phyloP scores from a whole-genome alignment of 2,888 invertebrate species.

The Hypsopygia costalis region DNA sequence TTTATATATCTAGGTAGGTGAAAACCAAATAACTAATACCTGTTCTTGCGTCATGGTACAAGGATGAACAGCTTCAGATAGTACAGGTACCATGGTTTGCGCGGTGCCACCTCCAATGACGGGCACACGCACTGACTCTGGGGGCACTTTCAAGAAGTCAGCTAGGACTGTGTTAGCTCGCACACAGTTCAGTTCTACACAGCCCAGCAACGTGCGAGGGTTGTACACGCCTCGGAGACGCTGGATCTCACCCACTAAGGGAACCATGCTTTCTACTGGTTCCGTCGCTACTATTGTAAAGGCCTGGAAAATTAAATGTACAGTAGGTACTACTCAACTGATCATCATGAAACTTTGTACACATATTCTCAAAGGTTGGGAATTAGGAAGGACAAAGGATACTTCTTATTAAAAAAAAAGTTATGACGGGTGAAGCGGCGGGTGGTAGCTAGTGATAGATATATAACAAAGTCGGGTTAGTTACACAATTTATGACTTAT shows the following conservation, averaged over 20 bases:
- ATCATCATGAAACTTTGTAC: too few relatives aligned
- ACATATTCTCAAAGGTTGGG: too few relatives aligned
- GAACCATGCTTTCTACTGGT: slow-evolving; percentile 86
- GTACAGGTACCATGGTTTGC: slow-evolving; percentile 85
- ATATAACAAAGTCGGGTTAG: too few relatives aligned
- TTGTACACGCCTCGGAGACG: slow-evolving; percentile 71
- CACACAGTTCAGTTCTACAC: slow-evolving; percentile 86
- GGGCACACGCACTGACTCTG: slow-evolving; percentile 82
- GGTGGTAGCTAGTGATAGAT: too few relatives aligned
- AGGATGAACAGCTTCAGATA: slow-evolving; percentile 82
- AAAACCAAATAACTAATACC: too few relatives aligned
- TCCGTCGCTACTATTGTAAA: slow-evolving; percentile 68
- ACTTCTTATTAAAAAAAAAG: too few relatives aligned
- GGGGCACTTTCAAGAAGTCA: slow-evolving; percentile 81
- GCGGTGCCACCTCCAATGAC: slow-evolving; percentile 86
- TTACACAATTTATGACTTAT: too few relatives aligned
- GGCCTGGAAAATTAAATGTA: slow-evolving; percentile 33
- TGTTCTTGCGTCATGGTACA: slow-evolving; percentile 69
- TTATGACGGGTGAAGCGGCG: too few relatives aligned
- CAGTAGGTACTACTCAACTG: too few relatives aligned
- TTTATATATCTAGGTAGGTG: too few relatives aligned
- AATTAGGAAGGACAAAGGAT: too few relatives aligned
- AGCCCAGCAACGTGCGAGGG: slow-evolving; percentile 78
- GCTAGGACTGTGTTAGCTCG: slow-evolving; percentile 86
- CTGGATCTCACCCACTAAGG: slow-evolving; percentile 84